Percentiles rank a stretch among this genome's conserved stretches.
phyloP scores from a whole-genome alignment of 2,797 vertebrate species.

The Sebastes matsubarae region DNA sequence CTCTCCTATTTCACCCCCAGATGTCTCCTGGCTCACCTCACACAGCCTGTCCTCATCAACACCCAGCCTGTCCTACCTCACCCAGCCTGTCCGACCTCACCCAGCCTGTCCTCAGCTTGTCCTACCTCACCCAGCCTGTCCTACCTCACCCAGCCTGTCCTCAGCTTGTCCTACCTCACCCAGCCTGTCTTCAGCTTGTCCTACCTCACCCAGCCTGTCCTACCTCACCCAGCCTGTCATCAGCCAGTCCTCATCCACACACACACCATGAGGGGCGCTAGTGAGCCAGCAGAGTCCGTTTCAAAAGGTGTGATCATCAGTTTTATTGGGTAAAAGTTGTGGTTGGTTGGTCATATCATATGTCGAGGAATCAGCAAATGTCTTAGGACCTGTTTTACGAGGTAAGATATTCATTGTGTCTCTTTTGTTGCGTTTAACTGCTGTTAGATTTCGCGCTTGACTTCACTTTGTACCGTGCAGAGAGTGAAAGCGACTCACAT shows the following conservation, averaged over 20 bases:
- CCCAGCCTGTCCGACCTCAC: neutral
- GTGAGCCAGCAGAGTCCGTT: constrained; percentile 12
- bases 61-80: neutral
- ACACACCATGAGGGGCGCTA: constrained; percentile 47
- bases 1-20: too few species aligned
- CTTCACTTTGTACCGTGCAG: constrained; percentile 36
- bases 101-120: neutral
- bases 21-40: neutral
- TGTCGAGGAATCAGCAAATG: neutral
- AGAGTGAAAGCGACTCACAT: neutral
- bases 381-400: neutral
- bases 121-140: neutral
- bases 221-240: neutral
- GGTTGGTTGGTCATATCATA: neutral
- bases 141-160: neutral
- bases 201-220: too few species aligned
- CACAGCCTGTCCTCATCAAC: neutral
- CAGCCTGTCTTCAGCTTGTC: neutral
- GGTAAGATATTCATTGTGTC: neutral
- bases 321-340: constrained; percentile 47
- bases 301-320: constrained; percentile 39
- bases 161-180: neutral
- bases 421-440: neutral
- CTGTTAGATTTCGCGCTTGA: neutral
- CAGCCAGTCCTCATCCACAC: neutral